Conservation (phyloP, 2,888 invertebrate genomes). For the Busseola fusca region DNA sequence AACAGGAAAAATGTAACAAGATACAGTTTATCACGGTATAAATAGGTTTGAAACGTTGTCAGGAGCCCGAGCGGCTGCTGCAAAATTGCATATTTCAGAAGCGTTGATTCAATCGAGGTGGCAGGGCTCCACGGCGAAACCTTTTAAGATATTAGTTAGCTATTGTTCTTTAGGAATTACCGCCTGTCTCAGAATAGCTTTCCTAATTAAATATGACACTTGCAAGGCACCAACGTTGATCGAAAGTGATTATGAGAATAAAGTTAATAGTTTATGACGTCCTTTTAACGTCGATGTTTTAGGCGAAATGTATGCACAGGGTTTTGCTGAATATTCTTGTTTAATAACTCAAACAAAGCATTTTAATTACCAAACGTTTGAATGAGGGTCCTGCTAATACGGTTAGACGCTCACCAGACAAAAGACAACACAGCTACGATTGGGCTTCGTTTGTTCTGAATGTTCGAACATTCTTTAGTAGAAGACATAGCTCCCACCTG, state of each 20-base stretch:
- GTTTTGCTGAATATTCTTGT: background rate
- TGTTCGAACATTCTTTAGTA: background rate
- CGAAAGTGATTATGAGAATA: slow-evolving; percentile 17
- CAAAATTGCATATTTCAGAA: slow-evolving; percentile 51
- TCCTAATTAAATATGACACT: slow-evolving; percentile 60
- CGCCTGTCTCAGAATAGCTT: slow-evolving; percentile 44
- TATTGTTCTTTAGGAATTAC: slow-evolving; percentile 59
- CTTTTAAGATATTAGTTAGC: slow-evolving; percentile 64
- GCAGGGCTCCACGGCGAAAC: slow-evolving; percentile 51
- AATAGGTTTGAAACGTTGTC: slow-evolving; percentile 28
- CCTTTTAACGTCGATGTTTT: background rate
- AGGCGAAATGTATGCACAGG: background rate
- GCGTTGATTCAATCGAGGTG: slow-evolving; percentile 56
- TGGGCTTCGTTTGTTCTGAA: slow-evolving; percentile 1
- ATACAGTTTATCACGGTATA: slow-evolving; percentile 16
- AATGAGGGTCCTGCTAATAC: background rate
- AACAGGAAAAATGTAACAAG: slow-evolving; percentile 7
- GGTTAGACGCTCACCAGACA: slow-evolving; percentile 1
- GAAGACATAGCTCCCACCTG: background rate
- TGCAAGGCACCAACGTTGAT: slow-evolving; percentile 27
- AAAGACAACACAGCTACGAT: background rate
- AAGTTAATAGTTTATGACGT: slow-evolving; percentile 5
- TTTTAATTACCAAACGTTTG: background rate
- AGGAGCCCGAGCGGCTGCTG: slow-evolving; percentile 1
- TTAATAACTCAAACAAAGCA: background rate